These are phyloP conservation scores for Ictalurus punctatus DNA, from an alignment of 2,113 vertebrate species.

Conservation along the genomic window DNA sequence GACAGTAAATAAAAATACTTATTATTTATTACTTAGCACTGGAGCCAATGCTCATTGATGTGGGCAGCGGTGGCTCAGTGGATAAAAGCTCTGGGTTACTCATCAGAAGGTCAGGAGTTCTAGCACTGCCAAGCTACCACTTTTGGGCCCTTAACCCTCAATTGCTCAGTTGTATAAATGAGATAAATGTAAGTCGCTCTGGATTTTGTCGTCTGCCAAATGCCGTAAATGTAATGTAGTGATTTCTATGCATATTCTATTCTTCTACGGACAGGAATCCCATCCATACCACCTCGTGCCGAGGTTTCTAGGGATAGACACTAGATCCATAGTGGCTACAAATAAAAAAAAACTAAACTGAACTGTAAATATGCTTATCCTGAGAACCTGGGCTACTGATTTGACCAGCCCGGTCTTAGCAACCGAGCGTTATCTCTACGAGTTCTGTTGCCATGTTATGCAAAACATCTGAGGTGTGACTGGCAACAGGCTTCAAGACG, in stretches of 20 bases:
- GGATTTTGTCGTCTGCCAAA: too few relatives aligned
- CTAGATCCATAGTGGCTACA: background rate
- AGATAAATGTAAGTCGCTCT: too few relatives aligned
- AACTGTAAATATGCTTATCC: background rate
- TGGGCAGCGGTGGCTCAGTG: too few relatives aligned
- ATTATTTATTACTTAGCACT: background rate
- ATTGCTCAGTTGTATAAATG: too few relatives aligned
- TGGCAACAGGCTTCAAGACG: background rate
- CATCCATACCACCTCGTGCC: background rate
- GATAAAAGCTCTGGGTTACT: too few relatives aligned
- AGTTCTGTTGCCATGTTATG: background rate
- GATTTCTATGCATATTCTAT: background rate
- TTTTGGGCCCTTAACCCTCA: too few relatives aligned
- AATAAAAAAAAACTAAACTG: background rate
- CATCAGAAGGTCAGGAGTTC: too few relatives aligned
- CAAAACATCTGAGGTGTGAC: background rate
- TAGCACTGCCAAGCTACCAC: too few relatives aligned
- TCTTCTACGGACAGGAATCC: background rate
- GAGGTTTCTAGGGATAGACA: background rate
- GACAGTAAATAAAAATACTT: background rate
- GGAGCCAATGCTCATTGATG: background rate
- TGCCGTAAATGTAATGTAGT: background rate
- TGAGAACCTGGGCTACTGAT: background rate
- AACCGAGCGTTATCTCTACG: background rate
- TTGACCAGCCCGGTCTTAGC: background rate